Evolutionary conservation across 2,888 invertebrate species (phyloP), one percentile per base, ranked within the genome.

Genomic region (Drosophila ezoana): DNA sequence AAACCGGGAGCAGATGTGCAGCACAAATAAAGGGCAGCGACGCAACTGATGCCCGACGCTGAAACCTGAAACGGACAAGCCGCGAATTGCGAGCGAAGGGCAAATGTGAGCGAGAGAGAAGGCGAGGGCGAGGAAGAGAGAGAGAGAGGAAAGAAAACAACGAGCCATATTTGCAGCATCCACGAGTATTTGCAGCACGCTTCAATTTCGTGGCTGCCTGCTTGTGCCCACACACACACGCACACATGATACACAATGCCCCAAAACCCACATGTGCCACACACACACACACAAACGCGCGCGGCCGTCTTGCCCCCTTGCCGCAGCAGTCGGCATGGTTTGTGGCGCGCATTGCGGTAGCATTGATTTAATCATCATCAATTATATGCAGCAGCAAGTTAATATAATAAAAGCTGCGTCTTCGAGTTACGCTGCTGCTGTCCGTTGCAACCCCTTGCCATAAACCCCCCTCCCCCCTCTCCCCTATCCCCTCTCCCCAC

Each of bases 291-390:
- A 10, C 14, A 35, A 10, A 28, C 8, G 14, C 10, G 9, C 40
- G 18, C 23, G 11, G 11, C 13, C 33, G 11, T 11, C 16, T 9
- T 14, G 37, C 2, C 14, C 33, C 33, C 14, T 32, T 13, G 13
- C 10, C 0, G 2, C 11, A 3, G 48, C 20, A 33, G 28, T 28
- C 14, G 0, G 14, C 18, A 32, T 20, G 37, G 32, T 13, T 64
- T 45, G 69, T 40, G 53, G 54, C 65, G 86, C 89, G 90, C 88
- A 88, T 85, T 87, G 87, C 90, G 76, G 90, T 91, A 90, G 91
- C 91, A 90, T 90, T 90, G 91, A 91, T 90, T 91, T 91, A 91
- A 90, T 90, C 90, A 86, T 86, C 90, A 90, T 90, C 91, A 90
- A 90, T 90, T 90, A 90, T 88, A 88, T 89, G 88, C 88, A 77